Conservation (phyloP, 30 jellyfish, hydroid and myxozoan genomes). For the Cassiopea xamachana region DNA sequence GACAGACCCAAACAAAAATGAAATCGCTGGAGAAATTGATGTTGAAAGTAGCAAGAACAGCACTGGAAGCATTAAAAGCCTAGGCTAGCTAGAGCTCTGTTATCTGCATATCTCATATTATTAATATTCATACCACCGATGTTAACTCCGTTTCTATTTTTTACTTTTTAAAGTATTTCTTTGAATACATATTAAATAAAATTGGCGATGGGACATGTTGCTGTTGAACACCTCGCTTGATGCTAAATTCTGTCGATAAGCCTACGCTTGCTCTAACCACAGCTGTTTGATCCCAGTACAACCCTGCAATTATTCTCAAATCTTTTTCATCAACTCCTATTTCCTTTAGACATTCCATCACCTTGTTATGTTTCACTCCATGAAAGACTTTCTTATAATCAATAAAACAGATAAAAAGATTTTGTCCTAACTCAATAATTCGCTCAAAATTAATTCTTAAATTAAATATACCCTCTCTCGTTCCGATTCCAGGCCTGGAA, state of each 20-base stretch:
- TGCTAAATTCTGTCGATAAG: background rate
- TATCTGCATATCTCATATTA: too few species aligned
- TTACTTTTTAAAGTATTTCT: background rate
- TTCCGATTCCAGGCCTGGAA: background rate
- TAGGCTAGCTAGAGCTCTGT: too few species aligned
- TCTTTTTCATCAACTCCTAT: background rate
- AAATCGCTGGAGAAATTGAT: too few species aligned
- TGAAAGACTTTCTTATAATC: background rate
- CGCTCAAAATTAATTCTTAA: background rate
- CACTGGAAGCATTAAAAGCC: too few species aligned
- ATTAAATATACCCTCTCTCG: background rate
- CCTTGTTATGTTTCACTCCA: background rate
- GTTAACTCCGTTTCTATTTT: background rate
- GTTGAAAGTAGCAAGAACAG: too few species aligned
- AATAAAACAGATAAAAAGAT: background rate
- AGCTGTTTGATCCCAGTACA: background rate
- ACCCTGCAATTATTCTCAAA: background rate
- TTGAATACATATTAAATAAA: background rate
- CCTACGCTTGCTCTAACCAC: background rate
- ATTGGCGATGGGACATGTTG: background rate
- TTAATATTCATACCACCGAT: background rate
- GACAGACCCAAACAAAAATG: too few species aligned
- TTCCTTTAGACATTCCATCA: background rate
- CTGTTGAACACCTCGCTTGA: background rate
- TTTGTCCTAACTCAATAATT: background rate